These are phyloP conservation scores for Hippoglossus stenolepis DNA, from an alignment of 2,113 vertebrate genomes.

Conservation along the genomic window DNA sequence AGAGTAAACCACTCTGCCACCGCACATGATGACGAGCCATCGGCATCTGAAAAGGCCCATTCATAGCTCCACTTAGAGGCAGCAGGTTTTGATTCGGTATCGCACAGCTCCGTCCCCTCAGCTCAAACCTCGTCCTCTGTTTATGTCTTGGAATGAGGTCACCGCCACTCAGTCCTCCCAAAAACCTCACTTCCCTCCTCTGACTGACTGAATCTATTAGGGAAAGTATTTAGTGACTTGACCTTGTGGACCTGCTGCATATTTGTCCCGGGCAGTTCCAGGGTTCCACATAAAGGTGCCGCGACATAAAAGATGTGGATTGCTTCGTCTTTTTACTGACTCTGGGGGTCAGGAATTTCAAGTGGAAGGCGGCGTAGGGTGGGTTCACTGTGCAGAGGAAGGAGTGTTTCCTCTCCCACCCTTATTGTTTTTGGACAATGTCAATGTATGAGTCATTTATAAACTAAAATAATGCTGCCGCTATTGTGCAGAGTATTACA, in stretches of 20 bases:
- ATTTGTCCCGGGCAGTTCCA: conserved; percentile 29
- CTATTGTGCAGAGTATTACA: neutral
- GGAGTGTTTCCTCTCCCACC: conserved; percentile 64
- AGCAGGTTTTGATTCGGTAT: conserved; percentile 49
- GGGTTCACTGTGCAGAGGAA: conserved; percentile 67
- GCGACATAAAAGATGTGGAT: conserved; percentile 42
- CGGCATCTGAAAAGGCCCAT: conserved; percentile 23
- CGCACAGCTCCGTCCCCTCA: conserved; percentile 10
- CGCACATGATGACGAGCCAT: neutral
- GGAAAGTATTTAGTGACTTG: conserved; percentile 47
- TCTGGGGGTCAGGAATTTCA: conserved; percentile 55
- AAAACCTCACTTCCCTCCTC: conserved; percentile 29
- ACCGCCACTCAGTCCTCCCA: neutral
- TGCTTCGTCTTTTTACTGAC: conserved; percentile 38
- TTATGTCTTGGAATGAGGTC: conserved; percentile 27
- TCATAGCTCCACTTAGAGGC: conserved; percentile 9
- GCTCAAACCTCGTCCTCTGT: neutral
- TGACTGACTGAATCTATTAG: conserved; percentile 36
- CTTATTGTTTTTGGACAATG: conserved; percentile 56
- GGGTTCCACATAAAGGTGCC: conserved; percentile 32
- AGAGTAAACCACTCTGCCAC: neutral
- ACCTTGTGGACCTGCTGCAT: conserved; percentile 43
- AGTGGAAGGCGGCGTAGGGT: conserved; percentile 48
- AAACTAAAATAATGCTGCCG: neutral
- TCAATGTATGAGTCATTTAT: neutral